phyloP scores from a whole-genome alignment of 1,140 invertebrate species.

The Coenobita brevimanus region DNA sequence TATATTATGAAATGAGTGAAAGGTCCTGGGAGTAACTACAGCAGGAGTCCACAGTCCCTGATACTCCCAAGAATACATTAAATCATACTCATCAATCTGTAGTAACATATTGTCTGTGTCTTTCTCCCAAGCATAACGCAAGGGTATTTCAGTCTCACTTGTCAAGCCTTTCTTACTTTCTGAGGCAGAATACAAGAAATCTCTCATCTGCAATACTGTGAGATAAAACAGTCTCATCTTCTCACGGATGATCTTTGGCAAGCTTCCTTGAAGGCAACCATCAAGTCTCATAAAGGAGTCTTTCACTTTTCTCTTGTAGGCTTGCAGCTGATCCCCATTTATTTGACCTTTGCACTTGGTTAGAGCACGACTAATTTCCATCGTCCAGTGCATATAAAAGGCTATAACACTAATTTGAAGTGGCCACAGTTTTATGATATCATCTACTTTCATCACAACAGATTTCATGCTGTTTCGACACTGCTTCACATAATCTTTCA shows the following conservation, averaged over 20 bases:
- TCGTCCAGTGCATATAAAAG: slow-evolving; percentile 42
- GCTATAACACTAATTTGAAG: slow-evolving; percentile 52
- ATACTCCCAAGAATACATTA: slow-evolving; percentile 64
- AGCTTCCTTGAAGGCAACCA: slow-evolving; percentile 50
- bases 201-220: slow-evolving; percentile 54
- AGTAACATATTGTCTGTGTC: slow-evolving; percentile 61
- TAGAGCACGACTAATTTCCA: slow-evolving; percentile 54
- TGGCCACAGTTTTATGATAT: slow-evolving; percentile 57
- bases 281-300: slow-evolving; percentile 53
- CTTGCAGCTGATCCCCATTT: slow-evolving; percentile 45
- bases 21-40: slow-evolving; percentile 36
- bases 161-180: slow-evolving; percentile 42
- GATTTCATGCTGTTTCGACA: slow-evolving; percentile 60
- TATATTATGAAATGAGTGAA: slow-evolving; percentile 17
- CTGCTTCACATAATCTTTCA: slow-evolving; percentile 58
- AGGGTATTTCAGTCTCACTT: slow-evolving; percentile 33
- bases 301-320: slow-evolving; percentile 45
- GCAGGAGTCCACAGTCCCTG: slow-evolving; percentile 48
- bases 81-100: slow-evolving; percentile 29
- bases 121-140: slow-evolving; percentile 52
- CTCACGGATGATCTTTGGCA: slow-evolving; percentile 51
- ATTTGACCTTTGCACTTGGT: slow-evolving; percentile 52
- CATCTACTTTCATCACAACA: slow-evolving; percentile 55
- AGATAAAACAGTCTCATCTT: slow-evolving; percentile 56
- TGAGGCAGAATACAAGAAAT: slow-evolving; percentile 36